phyloP scores from a whole-genome alignment of 1,140 invertebrate species.

The Drosophila seguyi region DNA sequence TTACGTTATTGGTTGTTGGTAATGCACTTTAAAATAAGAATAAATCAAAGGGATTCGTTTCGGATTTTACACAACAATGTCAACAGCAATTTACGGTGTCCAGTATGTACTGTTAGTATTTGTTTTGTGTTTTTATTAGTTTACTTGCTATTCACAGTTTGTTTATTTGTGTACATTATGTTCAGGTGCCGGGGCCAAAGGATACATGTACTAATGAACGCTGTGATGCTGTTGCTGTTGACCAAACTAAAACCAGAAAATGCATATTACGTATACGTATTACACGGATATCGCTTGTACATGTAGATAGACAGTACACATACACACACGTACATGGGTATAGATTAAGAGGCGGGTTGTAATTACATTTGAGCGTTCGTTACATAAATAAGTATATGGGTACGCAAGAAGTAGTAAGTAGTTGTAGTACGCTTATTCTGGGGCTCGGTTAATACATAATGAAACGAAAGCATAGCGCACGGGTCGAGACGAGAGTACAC shows the following conservation, averaged over 20 bases:
- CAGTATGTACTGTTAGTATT: conserved; percentile 25
- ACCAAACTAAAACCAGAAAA: conserved; percentile 56
- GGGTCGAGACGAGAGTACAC: conserved; percentile 48
- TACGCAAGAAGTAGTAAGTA: conserved; percentile 36
- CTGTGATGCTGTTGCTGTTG: conserved; percentile 26
- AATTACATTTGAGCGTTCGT: conserved; percentile 57
- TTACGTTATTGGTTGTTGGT: conserved; percentile 45
- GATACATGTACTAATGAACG: conserved; percentile 50
- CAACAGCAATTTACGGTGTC: conserved; percentile 63
- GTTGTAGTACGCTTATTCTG: conserved; percentile 45
- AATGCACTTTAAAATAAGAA: conserved; percentile 57
- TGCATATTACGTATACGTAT: conserved; percentile 41
- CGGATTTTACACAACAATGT: conserved; percentile 46
- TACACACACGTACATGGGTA: conserved; percentile 30
- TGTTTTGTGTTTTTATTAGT: conserved; percentile 4
- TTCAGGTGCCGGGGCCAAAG: conserved; percentile 28
- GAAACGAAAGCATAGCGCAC: conserved; percentile 29
- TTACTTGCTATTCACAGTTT: conserved; percentile 21
- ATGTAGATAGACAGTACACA: conserved; percentile 33
- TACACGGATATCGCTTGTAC: conserved; percentile 31
- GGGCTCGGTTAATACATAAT: conserved; percentile 50
- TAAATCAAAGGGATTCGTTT: conserved; percentile 44
- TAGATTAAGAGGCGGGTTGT: conserved; percentile 37
- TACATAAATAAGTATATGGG: conserved; percentile 38
- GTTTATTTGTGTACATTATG: conserved; percentile 18